phyloP scores from a whole-genome alignment of 2,888 invertebrate genomes.

The Eumacrocentrus americanus region DNA sequence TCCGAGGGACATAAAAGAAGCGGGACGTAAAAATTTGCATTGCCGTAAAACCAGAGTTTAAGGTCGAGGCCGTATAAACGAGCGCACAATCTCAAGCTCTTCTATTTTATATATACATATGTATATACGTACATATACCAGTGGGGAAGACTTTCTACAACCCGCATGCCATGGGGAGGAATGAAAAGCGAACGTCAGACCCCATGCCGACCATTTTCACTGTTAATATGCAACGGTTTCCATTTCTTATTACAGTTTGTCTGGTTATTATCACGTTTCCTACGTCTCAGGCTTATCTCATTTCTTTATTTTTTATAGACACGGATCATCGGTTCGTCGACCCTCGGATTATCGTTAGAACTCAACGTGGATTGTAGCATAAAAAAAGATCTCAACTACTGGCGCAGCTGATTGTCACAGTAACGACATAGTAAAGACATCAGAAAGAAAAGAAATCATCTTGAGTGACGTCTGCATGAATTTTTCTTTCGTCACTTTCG shows the following conservation, averaged over 20 bases:
- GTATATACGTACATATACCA: neutral
- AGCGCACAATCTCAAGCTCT: conserved; percentile 28
- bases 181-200: conserved; percentile 25
- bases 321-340: neutral
- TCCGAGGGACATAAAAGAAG: conserved; percentile 13
- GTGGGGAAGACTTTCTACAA: neutral
- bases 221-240: conserved; percentile 20
- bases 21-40: conserved; percentile 47
- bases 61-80: conserved; percentile 28
- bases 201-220: conserved; percentile 32
- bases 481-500: conserved; percentile 6
- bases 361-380: no score
- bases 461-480: conserved; percentile 21
- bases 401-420: no score
- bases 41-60: conserved; percentile 39
- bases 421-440: no score
- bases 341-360: neutral
- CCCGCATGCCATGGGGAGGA: neutral
- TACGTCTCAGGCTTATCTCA: neutral
- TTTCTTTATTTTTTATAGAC: conserved; percentile 11
- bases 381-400: no score
- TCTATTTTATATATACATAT: neutral
- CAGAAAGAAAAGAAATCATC: neutral
- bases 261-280: conserved; percentile 12
- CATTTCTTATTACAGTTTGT: conserved; percentile 22